Percentiles rank a stretch among this genome's conserved stretches.
Evolutionary conservation across 2,113 vertebrate genomes (phyloP).

Genomic region (Caranx ignobilis): DNA sequence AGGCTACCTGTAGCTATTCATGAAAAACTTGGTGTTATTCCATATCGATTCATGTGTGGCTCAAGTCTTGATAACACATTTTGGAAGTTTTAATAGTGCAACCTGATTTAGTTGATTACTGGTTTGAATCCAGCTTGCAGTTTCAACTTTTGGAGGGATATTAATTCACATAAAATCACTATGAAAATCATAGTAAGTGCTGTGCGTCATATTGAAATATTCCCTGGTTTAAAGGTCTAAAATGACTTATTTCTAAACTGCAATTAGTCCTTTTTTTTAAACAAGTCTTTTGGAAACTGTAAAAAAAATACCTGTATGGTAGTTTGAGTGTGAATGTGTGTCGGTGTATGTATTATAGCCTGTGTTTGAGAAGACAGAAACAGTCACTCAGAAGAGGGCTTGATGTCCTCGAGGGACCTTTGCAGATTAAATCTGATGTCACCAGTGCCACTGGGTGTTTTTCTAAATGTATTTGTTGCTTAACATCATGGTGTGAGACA

Average conservation of each 20-base stretch:
- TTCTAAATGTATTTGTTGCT: constrained; percentile 13
- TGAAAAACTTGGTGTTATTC: neutral
- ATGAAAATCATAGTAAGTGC: neutral
- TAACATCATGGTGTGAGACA: neutral
- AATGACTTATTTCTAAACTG: neutral
- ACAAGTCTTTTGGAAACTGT: neutral
- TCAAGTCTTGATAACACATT: neutral
- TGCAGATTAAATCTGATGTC: constrained; percentile 14
- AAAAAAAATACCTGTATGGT: neutral
- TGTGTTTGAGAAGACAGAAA: neutral
- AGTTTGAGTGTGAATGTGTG: neutral
- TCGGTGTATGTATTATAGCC: neutral
- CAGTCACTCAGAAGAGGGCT: constrained; percentile 9
- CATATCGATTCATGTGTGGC: neutral
- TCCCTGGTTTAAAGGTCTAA: neutral
- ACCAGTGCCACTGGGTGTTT: constrained; percentile 1
- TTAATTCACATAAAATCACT: neutral
- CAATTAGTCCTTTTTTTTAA: neutral
- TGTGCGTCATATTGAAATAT: neutral
- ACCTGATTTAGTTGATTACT: neutral
- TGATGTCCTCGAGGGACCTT: constrained; percentile 9
- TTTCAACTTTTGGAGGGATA: neutral
- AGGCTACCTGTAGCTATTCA: neutral
- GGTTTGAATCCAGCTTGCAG: neutral
- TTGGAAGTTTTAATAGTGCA: neutral